Percentiles rank a stretch among this genome's conserved stretches.
Evolutionary conservation across 2,113 vertebrate genomes (phyloP).

Genomic region (Gnathonemus echidnorhynchus): DNA sequence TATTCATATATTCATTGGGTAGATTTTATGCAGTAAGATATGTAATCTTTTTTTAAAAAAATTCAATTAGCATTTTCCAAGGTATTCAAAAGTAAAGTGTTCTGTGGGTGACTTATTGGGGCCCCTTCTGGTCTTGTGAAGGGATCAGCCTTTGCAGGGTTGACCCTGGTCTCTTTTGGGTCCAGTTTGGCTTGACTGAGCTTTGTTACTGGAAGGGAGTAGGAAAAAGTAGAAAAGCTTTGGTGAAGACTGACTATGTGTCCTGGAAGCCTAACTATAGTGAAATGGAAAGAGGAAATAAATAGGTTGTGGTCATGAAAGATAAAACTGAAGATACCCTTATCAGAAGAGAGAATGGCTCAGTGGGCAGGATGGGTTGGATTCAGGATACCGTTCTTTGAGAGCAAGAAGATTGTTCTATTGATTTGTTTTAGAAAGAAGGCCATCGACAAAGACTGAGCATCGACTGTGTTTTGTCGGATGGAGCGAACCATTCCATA

Average conservation of each 20-base stretch:
- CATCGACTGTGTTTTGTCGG: not conserved
- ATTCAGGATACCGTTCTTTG: not conserved
- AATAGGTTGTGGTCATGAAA: not conserved
- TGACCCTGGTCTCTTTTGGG: not conserved
- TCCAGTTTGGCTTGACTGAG: not conserved
- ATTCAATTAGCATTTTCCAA: not conserved
- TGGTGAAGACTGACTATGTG: not conserved
- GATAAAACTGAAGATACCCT: not conserved
- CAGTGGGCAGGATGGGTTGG: not conserved
- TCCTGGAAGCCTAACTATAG: not conserved
- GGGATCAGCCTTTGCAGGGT: not conserved
- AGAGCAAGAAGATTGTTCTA: not conserved
- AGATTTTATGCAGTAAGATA: not conserved
- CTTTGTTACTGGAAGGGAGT: not conserved
- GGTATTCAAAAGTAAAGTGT: not conserved
- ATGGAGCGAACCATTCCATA: not conserved
- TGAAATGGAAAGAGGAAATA: not conserved
- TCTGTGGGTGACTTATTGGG: not conserved
- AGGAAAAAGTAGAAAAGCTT: not conserved
- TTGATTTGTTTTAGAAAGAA: not conserved
- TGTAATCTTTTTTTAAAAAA: not conserved
- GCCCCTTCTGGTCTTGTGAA: not conserved
- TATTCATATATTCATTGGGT: not conserved
- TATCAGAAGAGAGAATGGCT: not conserved
- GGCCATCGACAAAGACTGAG: not conserved